Base-by-base conservation (phyloP, 2,113 vertebrate genomes). In the Pterocles orientalis region DNA sequence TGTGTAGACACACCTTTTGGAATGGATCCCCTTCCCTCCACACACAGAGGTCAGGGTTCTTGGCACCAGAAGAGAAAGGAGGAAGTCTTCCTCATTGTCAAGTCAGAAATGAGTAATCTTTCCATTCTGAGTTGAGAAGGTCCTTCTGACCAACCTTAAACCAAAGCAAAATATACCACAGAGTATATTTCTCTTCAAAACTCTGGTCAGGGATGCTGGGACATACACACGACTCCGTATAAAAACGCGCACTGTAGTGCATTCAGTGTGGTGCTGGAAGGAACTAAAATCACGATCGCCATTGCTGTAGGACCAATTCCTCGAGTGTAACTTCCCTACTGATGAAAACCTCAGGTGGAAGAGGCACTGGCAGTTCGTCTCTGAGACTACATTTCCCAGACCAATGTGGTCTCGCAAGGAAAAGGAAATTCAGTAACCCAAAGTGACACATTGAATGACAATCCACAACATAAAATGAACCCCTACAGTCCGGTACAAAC, bases 41-140 rank as follows among this genome's bases (percentile, higher is more conserved):
- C 70, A 81, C 60, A 33, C 36, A 72, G 92, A 94, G 84, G 82
- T 82, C 47, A 50, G 94, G 76, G 86, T 47, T 90, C 87, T 95
- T 96, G 90, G 95, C 92, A 95, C 94, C 92, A 96, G 73, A 82
- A 83, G 87, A 94, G 91, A 94, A 84, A 41, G 72, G 75, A 94
- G 81, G 89, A 94, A 92, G 71, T 70, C 72, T 71, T 90, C 68
- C 94, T 79, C 95, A 48, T 45, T 72, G 60, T 91, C 92, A 66
- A 66, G 60, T 73, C 94, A 93, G 48, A 78, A 91, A 82, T n/a
- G 62, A 90, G 76, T 69, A n/a, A 54, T 78, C 58, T 92, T 94
- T 71, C 81, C 95, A 69, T 78, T 65, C 93, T 26, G 8, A 86
- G 69, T 31, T 56, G 90, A 87, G 50, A 88, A 91, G 69, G 65